A percentile compares a stretch with the other conserved stretches of the same genome.
Evolutionary conservation across 1,140 invertebrate species (phyloP).

Genomic region (Eueides isabella): DNA sequence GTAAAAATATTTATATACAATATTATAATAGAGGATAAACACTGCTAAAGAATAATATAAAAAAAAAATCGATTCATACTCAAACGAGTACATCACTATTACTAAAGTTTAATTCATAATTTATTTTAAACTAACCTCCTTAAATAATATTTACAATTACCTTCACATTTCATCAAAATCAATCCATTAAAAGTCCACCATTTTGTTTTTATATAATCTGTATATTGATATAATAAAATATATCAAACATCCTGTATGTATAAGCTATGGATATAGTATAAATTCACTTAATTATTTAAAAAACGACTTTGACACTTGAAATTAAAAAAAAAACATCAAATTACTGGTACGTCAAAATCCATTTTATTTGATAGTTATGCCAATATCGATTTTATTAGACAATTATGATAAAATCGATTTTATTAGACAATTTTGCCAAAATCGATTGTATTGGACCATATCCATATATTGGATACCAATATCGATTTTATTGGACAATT

Average conservation of each 20-base stretch:
- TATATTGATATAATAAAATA: not conserved
- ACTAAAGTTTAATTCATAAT: not conserved
- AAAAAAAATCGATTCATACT: not conserved
- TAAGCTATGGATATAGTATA: not conserved
- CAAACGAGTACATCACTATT: not conserved
- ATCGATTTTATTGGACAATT: no score
- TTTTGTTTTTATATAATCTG: not conserved
- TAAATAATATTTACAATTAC: conserved; percentile 9
- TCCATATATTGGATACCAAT: no score
- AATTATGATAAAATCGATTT: no score
- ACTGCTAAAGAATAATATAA: not conserved
- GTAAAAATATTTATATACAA: conserved; percentile 2
- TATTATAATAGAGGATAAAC: not conserved
- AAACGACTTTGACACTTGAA: conserved; percentile 9
- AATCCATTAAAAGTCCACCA: not conserved
- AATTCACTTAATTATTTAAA: conserved; percentile 3
- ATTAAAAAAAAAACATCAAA: not conserved
- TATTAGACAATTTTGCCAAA: no score
- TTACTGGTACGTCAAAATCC: not conserved
- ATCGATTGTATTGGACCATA: no score
- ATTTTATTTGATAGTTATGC: no score
- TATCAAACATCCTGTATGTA: conserved; percentile 1
- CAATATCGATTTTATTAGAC: not conserved
- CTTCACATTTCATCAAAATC: not conserved
- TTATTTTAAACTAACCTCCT: not conserved